Evolutionary conservation across 2,797 vertebrate species (phyloP).

Genomic region (Microchirus variegatus): DNA sequence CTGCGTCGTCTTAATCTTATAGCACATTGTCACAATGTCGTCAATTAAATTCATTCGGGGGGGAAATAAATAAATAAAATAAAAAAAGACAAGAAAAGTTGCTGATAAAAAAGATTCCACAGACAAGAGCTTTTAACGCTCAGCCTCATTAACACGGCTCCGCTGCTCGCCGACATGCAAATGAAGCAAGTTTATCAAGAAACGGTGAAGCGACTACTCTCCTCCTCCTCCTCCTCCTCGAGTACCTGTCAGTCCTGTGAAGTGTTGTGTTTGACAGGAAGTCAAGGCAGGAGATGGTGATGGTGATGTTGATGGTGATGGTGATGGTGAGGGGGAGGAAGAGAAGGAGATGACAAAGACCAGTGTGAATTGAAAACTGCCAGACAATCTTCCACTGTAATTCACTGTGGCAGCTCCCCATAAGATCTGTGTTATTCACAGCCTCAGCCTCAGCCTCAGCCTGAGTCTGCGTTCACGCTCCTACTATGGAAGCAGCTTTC

Average conservation of each 20-base stretch:
- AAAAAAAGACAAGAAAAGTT: not conserved
- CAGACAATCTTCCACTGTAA: not conserved
- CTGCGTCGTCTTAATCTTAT: not conserved
- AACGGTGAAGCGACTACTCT: no score
- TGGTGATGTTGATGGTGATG: not conserved
- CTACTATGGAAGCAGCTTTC: no score
- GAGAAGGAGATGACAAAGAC: not conserved
- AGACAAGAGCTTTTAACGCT: not conserved
- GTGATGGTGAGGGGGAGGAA: not conserved
- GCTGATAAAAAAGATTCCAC: not conserved
- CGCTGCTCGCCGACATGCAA: not conserved
- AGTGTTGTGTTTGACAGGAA: slow-evolving; percentile 13
- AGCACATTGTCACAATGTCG: not conserved
- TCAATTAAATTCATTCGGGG: not conserved
- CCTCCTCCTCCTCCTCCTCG: not conserved
- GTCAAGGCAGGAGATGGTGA: not conserved
- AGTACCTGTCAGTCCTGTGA: not conserved
- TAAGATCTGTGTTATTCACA: no score
- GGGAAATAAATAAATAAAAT: no score
- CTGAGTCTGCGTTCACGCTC: no score
- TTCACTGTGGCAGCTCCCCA: no score
- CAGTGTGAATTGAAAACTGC: not conserved
- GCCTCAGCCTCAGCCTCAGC: no score
- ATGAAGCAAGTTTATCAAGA: not conserved
- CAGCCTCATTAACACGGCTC: not conserved